These are phyloP conservation scores for Macropus fuliginosus DNA, from an alignment of 2,797 vertebrate species.

Conservation along the genomic window DNA sequence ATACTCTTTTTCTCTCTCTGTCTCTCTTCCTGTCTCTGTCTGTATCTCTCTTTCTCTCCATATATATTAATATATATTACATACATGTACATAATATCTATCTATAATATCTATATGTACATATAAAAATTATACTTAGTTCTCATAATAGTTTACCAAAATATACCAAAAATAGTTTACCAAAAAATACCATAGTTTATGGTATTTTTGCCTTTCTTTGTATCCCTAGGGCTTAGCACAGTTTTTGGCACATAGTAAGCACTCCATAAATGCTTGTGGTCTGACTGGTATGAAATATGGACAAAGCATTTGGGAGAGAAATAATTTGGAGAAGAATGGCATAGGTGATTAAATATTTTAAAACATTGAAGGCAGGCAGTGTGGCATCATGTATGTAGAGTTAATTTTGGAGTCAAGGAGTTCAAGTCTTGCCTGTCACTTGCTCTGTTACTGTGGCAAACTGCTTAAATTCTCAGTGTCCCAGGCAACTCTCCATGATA, in stretches of 20 bases:
- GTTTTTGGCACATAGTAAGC: neutral
- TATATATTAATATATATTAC: accelerated
- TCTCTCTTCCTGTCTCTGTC: neutral
- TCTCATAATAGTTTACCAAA: too few species aligned
- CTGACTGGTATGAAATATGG: neutral
- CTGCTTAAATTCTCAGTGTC: neutral
- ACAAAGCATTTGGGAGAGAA: neutral
- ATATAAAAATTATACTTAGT: too few species aligned
- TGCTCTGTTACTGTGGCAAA: neutral
- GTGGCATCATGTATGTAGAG: neutral
- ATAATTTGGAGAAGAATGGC: neutral
- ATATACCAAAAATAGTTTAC: too few species aligned
- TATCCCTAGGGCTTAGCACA: neutral
- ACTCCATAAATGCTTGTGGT: neutral
- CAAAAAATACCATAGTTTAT: neutral
- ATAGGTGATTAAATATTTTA: neutral
- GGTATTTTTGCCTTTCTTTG: neutral
- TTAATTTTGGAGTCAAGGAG: neutral
- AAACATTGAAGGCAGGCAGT: neutral
- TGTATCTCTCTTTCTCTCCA: neutral
- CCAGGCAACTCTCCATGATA: neutral
- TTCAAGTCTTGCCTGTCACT: neutral
- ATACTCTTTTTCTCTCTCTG: neutral
- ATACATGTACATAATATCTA: too few species aligned
- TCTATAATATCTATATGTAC: too few species aligned